Percentiles rank a stretch among this genome's conserved stretches.
Conservation (phyloP, 2,113 vertebrate species). For the Chloropsis cyanopogon region DNA sequence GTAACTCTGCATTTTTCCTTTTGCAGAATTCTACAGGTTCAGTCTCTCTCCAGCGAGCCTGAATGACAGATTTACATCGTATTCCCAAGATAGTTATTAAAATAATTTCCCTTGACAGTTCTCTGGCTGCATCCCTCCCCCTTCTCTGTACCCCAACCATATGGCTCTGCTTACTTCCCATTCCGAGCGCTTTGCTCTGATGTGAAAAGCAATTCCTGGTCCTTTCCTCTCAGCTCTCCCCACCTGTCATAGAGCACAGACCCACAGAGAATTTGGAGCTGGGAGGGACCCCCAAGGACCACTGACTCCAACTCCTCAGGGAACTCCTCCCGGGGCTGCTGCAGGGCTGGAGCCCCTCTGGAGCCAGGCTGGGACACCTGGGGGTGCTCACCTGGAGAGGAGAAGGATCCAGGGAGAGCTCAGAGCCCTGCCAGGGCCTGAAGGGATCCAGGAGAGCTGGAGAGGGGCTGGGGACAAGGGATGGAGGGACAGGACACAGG, state of each 20-base stretch:
- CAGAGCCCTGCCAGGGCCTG: not conserved
- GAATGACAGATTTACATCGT: constrained; percentile 17
- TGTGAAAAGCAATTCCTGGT: not conserved
- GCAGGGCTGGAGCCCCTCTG: not conserved
- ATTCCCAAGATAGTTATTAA: constrained; percentile 37
- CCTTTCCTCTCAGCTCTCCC: accelerated
- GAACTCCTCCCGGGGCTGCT: not conserved
- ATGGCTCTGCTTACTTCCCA: not conserved
- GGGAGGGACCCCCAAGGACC: not conserved
- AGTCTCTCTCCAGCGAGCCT: not conserved
- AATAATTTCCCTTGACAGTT: constrained; percentile 50
- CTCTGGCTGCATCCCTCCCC: constrained; percentile 19
- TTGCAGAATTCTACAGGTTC: not conserved
- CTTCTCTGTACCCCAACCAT: not conserved
- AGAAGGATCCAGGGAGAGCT: not conserved
- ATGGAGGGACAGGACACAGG: not conserved
- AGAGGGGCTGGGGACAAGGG: not conserved
- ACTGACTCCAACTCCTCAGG: not conserved
- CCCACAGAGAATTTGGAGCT: accelerated
- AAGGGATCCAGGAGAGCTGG: not conserved
- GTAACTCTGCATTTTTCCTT: not conserved
- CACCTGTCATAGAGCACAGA: accelerated
- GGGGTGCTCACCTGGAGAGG: not conserved
- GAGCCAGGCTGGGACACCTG: not conserved
- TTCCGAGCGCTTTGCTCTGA: not conserved